Base-by-base conservation (phyloP, 2,888 invertebrate species). In the Chymomyza procnemis region DNA sequence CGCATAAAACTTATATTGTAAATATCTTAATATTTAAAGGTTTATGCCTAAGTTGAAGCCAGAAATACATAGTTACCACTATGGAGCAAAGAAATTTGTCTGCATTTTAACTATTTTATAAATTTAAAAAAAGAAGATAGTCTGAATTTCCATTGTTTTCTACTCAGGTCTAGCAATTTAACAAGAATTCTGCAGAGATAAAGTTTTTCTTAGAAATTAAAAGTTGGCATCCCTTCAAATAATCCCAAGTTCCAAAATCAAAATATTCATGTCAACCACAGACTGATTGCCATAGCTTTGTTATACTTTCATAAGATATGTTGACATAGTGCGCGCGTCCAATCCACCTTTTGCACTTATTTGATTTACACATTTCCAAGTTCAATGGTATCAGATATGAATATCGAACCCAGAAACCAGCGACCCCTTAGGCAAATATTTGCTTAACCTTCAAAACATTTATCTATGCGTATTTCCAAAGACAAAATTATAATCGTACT, bases 401-500 rank as follows among this genome's bases (percentile, higher is more conserved):
- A 26, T 6, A 26, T 26, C 8, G 34, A 41, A 12, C 34, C 34
- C 34, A 41, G 6, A 41, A 41, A 41, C 34, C 34, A 12, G 34
- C 34, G 12, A 41, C 12, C 12, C 12, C 34, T 41, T 41, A 12
- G 12, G 19, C 58, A 67, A 71, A 79, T 67, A 62, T 59, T 64
- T 65, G 54, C 57, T 63, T 61, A 46, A 18, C 55, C 60, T 56
- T 26, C 50, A 54, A 61, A 68, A 64, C 62, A 50, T 67, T 59
- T 69, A 48, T 46, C 56, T 50, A 14, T 26, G 14, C 47, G 16
- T 61, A 60, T 73, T 64, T 19, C 6, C 6, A 67, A 61, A 76
- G 64, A 54, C 66, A 64, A 52, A 58, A 71, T 57, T 77, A 74
- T 78, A 74, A 76, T 74, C 76, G 62, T 75, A 12, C 74, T 69